phyloP scores from a whole-genome alignment of 2,888 invertebrate species.

The Tortrix viridana region DNA sequence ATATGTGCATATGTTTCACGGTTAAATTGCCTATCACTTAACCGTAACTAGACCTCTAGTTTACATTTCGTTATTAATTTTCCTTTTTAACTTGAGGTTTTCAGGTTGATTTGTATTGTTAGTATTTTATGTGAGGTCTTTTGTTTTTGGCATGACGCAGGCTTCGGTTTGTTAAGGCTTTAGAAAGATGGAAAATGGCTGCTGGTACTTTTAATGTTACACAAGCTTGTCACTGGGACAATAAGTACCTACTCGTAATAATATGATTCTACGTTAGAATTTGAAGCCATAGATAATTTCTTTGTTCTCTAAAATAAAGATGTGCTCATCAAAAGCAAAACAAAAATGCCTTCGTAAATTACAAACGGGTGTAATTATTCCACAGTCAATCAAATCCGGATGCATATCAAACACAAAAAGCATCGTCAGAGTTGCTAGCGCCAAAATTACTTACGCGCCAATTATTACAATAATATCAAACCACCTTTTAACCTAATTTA shows the following conservation, averaged over 20 bases:
- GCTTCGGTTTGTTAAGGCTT: background rate
- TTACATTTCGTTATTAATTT: constrained; percentile 55
- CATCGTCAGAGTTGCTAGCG: background rate
- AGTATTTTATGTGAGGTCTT: constrained; percentile 5
- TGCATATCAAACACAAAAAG: background rate
- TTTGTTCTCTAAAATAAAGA: no score
- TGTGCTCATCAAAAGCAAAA: no score
- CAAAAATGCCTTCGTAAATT: no score
- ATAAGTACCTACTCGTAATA: no score
- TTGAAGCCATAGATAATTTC: no score
- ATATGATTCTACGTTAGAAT: no score
- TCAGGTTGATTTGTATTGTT: constrained; percentile 19
- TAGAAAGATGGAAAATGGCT: background rate
- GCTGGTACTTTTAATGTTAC: no score
- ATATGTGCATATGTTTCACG: constrained; percentile 71
- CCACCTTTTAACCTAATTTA: constrained; percentile 39
- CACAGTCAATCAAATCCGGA: no score
- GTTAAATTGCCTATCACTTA: constrained; percentile 21
- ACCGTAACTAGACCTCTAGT: background rate
- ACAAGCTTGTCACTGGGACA: no score
- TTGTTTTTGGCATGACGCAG: constrained; percentile 14
- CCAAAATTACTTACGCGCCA: background rate
- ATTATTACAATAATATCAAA: constrained; percentile 48
- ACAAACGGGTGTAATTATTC: no score
- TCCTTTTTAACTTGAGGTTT: constrained; percentile 41